A percentile compares a stretch with the other conserved stretches of the same genome.
phyloP scores from a whole-genome alignment of 2,113 vertebrate species.

The Rhinichthys klamathensis region DNA sequence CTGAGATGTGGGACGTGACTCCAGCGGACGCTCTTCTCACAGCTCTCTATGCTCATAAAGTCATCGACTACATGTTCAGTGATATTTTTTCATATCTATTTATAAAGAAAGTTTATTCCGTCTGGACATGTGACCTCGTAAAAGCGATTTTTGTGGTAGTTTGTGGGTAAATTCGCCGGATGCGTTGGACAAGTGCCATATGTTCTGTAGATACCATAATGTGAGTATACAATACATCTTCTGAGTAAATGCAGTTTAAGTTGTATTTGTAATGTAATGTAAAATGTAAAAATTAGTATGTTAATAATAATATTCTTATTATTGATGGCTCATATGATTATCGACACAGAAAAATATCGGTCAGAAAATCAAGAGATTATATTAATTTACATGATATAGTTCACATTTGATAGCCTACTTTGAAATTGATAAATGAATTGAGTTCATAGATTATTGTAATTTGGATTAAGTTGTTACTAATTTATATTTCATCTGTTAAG shows the following conservation, averaged over 20 bases:
- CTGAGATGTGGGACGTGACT: conserved; percentile 20
- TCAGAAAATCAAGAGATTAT: background rate
- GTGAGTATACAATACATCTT: conserved; percentile 32
- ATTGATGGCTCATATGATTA: background rate
- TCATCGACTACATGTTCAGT: background rate
- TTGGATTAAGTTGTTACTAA: background rate
- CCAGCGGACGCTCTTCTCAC: conserved; percentile 1
- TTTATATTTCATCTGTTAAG: no score
- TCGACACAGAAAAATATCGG: background rate
- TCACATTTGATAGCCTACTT: background rate
- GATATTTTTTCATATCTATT: background rate
- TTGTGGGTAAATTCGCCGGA: background rate
- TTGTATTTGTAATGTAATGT: background rate
- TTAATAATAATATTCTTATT: background rate
- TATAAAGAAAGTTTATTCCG: background rate
- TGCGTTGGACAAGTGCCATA: conserved; percentile 20
- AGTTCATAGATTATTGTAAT: background rate
- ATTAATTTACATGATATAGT: background rate
- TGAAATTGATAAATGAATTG: background rate
- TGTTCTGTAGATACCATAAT: conserved; percentile 32
- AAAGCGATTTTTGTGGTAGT: background rate
- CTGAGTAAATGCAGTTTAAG: background rate
- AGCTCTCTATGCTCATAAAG: conserved; percentile 17
- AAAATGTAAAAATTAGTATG: background rate
- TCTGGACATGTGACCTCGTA: conserved; percentile 5